Percentiles rank a stretch among this genome's conserved stretches.
phyloP scores from a whole-genome alignment of 2,888 invertebrate genomes.

The Drosophila ochracea region DNA sequence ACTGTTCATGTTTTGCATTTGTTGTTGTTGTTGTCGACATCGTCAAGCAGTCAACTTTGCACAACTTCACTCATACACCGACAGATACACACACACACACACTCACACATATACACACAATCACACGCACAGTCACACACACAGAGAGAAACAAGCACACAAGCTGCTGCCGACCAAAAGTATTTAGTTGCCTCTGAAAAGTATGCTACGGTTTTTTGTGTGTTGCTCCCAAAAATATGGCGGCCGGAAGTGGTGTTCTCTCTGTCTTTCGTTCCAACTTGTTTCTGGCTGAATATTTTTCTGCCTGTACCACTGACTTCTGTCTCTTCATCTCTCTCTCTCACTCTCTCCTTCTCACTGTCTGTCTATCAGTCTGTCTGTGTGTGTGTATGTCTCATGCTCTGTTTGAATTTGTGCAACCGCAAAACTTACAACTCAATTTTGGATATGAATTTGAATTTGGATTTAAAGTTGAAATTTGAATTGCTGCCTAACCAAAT shows the following conservation, averaged over 20 bases:
- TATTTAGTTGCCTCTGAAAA: constrained; percentile 57
- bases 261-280: constrained; percentile 42
- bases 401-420: constrained; percentile 47
- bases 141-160: constrained; percentile 23
- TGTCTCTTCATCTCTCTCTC: constrained; percentile 20
- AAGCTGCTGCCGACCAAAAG: constrained; percentile 36
- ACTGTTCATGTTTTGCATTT: constrained; percentile 50
- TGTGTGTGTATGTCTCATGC: constrained; percentile 20
- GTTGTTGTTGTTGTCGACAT: constrained; percentile 53
- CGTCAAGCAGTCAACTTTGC: constrained; percentile 50
- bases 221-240: constrained; percentile 33
- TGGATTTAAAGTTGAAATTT: constrained; percentile 56
- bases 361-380: constrained; percentile 2
- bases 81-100: constrained; percentile 6
- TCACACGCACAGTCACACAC: constrained; percentile 16
- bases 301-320: constrained; percentile 16
- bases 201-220: constrained; percentile 65
- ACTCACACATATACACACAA: constrained; percentile 21
- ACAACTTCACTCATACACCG: constrained; percentile 35
- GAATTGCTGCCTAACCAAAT: constrained; percentile 62
- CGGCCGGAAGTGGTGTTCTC: constrained; percentile 39
- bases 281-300: constrained; percentile 31
- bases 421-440: constrained; percentile 61
- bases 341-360: constrained; percentile 16
- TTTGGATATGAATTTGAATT: constrained; percentile 58